A percentile compares a stretch with the other conserved stretches of the same genome.
Conservation (phyloP, 2,113 vertebrate species). For the Nannospalax galili region DNA sequence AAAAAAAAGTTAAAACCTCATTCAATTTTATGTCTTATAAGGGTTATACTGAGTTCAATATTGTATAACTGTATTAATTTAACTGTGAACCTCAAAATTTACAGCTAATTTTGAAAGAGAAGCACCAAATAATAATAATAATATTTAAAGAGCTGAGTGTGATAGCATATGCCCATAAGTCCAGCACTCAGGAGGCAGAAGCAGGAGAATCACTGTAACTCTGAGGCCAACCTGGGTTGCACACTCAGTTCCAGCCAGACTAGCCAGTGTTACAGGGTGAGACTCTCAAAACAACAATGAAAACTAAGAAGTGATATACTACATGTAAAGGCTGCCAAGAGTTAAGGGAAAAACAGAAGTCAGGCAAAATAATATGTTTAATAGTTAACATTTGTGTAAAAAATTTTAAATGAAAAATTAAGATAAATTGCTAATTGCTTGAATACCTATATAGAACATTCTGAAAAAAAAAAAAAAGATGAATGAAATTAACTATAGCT, state of each 20-base stretch:
- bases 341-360: background rate
- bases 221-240: background rate
- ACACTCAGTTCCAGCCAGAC: background rate
- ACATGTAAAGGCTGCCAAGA: background rate
- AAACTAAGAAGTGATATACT: background rate
- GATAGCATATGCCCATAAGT: accelerated
- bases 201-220: background rate
- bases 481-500: no score
- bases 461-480: no score
- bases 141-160: no score
- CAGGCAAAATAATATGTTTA: background rate
- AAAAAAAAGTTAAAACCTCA: no score
- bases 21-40: no score
- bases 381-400: background rate
- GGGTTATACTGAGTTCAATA: no score
- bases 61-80: no score
- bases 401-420: background rate
- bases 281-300: background rate
- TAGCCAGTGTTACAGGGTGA: background rate
- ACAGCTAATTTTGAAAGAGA: no score
- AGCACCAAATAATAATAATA: no score
- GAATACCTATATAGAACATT: background rate
- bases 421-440: background rate
- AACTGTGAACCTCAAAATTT: no score
- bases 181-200: background rate